phyloP scores from a whole-genome alignment of 2,797 vertebrate genomes.

The Brotula barbata region DNA sequence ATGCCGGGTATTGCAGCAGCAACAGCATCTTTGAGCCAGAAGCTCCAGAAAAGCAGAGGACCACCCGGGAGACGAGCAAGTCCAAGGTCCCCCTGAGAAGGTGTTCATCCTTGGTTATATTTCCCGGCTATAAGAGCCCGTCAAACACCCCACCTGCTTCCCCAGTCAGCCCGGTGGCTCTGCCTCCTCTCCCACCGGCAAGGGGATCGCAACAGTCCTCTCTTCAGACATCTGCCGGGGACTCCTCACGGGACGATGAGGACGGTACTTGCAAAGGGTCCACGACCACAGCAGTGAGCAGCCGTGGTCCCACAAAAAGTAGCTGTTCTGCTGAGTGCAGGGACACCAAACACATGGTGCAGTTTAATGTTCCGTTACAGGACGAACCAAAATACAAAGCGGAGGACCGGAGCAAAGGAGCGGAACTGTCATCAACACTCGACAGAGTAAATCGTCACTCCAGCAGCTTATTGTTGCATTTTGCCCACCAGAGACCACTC shows the following conservation, averaged over 20 bases:
- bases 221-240: constrained; percentile 76
- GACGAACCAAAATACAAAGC: constrained; percentile 69
- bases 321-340: constrained; percentile 74
- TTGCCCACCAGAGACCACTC: constrained; percentile 79
- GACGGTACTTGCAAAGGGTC: constrained; percentile 77
- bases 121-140: constrained; percentile 90
- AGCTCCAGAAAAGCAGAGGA: constrained; percentile 74
- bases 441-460: constrained; percentile 80
- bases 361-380: constrained; percentile 76
- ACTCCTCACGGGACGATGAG: constrained; percentile 75
- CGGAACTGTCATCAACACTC: constrained; percentile 50
- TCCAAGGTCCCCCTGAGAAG: constrained; percentile 85
- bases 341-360: constrained; percentile 82
- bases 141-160: constrained; percentile 88
- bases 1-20: constrained; percentile 81
- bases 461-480: constrained; percentile 79
- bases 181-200: constrained; percentile 66
- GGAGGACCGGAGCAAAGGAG: constrained; percentile 52
- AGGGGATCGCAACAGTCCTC: constrained; percentile 80
- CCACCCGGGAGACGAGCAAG: constrained; percentile 71
- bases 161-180: constrained; percentile 79
- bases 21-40: constrained; percentile 85
- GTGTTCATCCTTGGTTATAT: constrained; percentile 94
- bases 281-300: constrained; percentile 81
- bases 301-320: constrained; percentile 82